Percentiles rank a stretch among this genome's conserved stretches.
Conservation (phyloP, 2,797 vertebrate genomes). For the Eupleurogrammus muticus region DNA sequence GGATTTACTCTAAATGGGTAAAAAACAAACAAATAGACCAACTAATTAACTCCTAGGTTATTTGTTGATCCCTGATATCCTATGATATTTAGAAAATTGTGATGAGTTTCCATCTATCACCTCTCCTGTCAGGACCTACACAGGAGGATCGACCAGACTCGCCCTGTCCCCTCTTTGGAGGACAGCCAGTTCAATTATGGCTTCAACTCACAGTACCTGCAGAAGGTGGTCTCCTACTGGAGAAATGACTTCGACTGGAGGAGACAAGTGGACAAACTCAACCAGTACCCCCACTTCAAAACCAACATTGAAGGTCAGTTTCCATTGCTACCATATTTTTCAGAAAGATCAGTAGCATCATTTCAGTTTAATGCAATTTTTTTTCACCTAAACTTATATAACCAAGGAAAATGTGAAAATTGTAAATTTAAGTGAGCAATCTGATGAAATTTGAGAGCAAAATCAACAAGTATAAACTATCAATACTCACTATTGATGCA, state of each 20-base stretch:
- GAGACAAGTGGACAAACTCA: slow-evolving; percentile 88
- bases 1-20: too few relatives aligned
- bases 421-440: too few relatives aligned
- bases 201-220: slow-evolving; percentile 87
- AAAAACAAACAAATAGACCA: too few relatives aligned
- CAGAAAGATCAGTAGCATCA: neutral
- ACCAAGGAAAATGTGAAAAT: too few relatives aligned
- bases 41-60: too few relatives aligned
- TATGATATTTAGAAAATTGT: too few relatives aligned
- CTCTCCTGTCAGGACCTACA: slow-evolving; percentile 84
- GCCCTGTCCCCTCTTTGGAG: slow-evolving; percentile 83
- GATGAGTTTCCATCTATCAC: neutral
- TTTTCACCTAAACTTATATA: too few relatives aligned
- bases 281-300: slow-evolving; percentile 90
- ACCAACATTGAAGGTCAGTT: slow-evolving; percentile 90
- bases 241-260: slow-evolving; percentile 89
- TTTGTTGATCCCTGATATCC: too few relatives aligned
- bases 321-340: neutral
- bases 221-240: slow-evolving; percentile 89
- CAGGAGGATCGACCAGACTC: slow-evolving; percentile 84
- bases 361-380: too few relatives aligned
- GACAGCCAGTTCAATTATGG: slow-evolving; percentile 89
- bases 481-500: too few relatives aligned
- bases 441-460: too few relatives aligned
- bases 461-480: too few relatives aligned